Percentiles rank a stretch among this genome's conserved stretches.
These are phyloP conservation scores for Anabacerthia variegaticeps DNA, from an alignment of 2,797 vertebrate species.

Conservation along the genomic window DNA sequence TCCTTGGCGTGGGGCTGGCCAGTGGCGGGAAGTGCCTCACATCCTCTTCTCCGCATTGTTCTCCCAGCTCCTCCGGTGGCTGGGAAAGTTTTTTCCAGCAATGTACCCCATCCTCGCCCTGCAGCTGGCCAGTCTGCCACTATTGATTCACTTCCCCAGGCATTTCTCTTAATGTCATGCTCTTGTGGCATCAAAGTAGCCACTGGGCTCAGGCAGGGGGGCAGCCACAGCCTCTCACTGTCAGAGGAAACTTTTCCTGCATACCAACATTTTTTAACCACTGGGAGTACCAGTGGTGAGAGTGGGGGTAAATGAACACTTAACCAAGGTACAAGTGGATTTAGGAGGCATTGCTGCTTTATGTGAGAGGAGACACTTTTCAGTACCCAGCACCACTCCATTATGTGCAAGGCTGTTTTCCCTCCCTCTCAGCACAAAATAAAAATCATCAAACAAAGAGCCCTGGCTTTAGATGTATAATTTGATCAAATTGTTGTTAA, in stretches of 20 bases:
- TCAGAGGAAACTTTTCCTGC: conserved; percentile 28
- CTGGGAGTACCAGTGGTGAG: not conserved
- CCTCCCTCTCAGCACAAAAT: not conserved
- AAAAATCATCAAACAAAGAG: not conserved
- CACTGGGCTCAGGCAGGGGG: not conserved
- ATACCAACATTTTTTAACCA: conserved; percentile 5
- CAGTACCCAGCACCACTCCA: not conserved
- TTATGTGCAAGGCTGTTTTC: not conserved
- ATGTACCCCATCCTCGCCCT: conserved; percentile 59
- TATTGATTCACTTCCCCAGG: conserved; percentile 66
- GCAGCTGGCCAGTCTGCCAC: conserved; percentile 32
- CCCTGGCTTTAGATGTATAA: not conserved
- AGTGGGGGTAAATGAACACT: not conserved
- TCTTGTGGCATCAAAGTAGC: conserved; percentile 45
- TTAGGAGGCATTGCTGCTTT: not conserved
- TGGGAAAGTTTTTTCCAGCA: conserved; percentile 69
- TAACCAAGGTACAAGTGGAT: not conserved
- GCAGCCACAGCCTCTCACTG: not conserved
- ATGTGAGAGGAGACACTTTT: not conserved
- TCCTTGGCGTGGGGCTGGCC: conserved; percentile 43
- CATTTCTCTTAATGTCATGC: conserved; percentile 64
- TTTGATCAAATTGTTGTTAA: conserved; percentile 24
- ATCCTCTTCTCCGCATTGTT: conserved; percentile 69
- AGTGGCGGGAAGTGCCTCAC: conserved; percentile 61
- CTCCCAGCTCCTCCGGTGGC: conserved; percentile 52